Base-by-base conservation (phyloP, 2,113 vertebrate species). In the Sinocyclocheilus maitianheensis region DNA sequence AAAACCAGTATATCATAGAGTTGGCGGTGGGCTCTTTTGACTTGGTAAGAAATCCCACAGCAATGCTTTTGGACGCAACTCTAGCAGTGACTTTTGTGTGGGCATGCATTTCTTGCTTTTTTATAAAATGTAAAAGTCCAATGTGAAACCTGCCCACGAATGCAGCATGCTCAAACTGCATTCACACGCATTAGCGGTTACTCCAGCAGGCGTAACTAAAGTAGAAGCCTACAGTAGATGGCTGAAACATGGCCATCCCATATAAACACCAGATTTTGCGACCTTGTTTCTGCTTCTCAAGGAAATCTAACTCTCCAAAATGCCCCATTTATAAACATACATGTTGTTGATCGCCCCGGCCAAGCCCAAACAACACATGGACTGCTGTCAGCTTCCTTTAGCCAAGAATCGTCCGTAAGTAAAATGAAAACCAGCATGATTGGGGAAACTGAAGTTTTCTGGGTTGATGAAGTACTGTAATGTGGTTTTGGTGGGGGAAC, bases 371-470 rank as follows among this genome's bases (percentile, higher is more conserved):
- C 63, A 81, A 81, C 62, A 67, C 46, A 83, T n/a, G 24, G n/a
- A 71, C 30, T n/a, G 11, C 81, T 24, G 81, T 83, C 67, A 71
- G 63, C 48, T 83, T 72, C 26, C 48, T 72, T 83, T 24, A 72
- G 65, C 48, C 16, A 51, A 72, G 16, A 82, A 69, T 20, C 37
- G 16, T 30, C 62, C 10, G 5, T 9, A 69, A 51, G 40, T 37
- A 55, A 72, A 83, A n/a, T 20, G 34, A 86, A 63, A 67, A 40
- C 30, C 83, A 55, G 67, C 53, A 67, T 74, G 74, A 67, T 62
- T 79, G 34, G 67, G 63, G 48, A 40, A 85, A 51, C 58, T 69
- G 10, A 78, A 84, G 62, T 78, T 30, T 85, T 71, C 51, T 83
- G 65, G 26, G 3, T 26, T 71, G 48, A 83, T 55, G 63, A 34